Base-by-base conservation (phyloP, 2,888 invertebrate species). In the Adelognathus sp. region DNA sequence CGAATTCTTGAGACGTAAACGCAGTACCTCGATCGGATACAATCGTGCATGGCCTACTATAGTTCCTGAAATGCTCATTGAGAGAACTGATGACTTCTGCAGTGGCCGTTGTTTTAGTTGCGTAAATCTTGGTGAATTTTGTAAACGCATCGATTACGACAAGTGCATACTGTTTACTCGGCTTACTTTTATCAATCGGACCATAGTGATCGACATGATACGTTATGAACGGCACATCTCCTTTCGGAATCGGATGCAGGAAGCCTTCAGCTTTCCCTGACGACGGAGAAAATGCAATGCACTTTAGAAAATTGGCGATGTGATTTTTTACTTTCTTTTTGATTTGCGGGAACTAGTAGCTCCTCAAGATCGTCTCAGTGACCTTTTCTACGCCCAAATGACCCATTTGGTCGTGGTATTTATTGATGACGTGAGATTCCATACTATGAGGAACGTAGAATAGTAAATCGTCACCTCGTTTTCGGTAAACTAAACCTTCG, bases 21-120 rank as follows among this genome's bases (percentile, higher is more conserved):
- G 81, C 79, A 9, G 81, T 82, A 2, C 88, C 87, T 21, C 88
- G 31, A 75, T 89, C 88, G 1, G 84, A 81, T 9, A 86, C 78
- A 1, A 87, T 70, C 11, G 63, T 31, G 6, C 18, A 9, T 0
- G 86, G 85, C 7, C 71, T 64, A 52, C 83, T 84, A 39, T 84
- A 87, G 18, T 21, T 36, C 0, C 16, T 24, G 39, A 85, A 84
- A 73, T 84, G 85, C 2, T 18, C 6, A 5, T 54, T 58, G 3
- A 86, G 24, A 27, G 61, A 75, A n/a, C 77, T 72, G 5, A 85
- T 76, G 9, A 63, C 81, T 31, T 85, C 82, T 27, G 56, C 41
- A 1, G 76, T 39, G 0, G 67, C 33, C 0, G 85, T 85, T 1
- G 76, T 74, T 27, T 75, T 79, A 5, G 76, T 80, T 0, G 86